Evolutionary conservation across 2,888 invertebrate genomes (phyloP).

Genomic region (Tribolium freemani): DNA sequence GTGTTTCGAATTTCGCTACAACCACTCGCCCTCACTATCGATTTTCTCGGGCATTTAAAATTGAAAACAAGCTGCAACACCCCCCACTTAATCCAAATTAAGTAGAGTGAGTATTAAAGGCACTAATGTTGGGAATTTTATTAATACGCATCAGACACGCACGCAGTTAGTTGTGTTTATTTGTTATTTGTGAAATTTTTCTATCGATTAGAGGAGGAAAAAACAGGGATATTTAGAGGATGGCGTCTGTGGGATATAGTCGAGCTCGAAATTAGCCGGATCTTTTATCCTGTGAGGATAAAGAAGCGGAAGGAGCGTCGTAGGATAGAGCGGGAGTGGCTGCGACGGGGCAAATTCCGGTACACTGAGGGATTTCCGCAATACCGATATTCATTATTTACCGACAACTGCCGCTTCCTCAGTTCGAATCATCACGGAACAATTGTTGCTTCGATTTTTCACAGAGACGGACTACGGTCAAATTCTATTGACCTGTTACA

Average conservation of each 20-base stretch:
- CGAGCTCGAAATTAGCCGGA: conserved; percentile 54
- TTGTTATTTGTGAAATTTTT: too few species aligned
- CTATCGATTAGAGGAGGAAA: conserved; percentile 19
- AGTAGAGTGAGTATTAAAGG: neutral
- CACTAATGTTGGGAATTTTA: neutral
- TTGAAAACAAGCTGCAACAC: too few species aligned
- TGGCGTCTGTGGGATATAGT: conserved; percentile 37
- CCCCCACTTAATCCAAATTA: too few species aligned
- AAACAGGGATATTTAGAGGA: conserved; percentile 38
- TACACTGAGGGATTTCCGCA: conserved; percentile 64
- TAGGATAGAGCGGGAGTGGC: conserved; percentile 55
- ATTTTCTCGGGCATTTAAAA: too few species aligned
- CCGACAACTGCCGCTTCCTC: conserved; percentile 53
- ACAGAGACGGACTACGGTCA: too few species aligned
- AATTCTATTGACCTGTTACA: too few species aligned
- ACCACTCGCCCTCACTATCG: too few species aligned
- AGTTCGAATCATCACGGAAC: conserved; percentile 23
- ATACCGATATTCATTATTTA: conserved; percentile 66
- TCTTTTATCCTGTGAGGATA: conserved; percentile 61
- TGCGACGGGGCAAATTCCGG: conserved; percentile 65
- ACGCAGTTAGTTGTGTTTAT: neutral
- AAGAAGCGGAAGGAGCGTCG: conserved; percentile 62
- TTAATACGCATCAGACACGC: conserved; percentile 9
- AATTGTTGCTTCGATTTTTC: conserved; percentile 20
- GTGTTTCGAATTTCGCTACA: too few species aligned